Evolutionary conservation across 1,140 invertebrate species (phyloP).

Genomic region (Adoxophyes honmai): DNA sequence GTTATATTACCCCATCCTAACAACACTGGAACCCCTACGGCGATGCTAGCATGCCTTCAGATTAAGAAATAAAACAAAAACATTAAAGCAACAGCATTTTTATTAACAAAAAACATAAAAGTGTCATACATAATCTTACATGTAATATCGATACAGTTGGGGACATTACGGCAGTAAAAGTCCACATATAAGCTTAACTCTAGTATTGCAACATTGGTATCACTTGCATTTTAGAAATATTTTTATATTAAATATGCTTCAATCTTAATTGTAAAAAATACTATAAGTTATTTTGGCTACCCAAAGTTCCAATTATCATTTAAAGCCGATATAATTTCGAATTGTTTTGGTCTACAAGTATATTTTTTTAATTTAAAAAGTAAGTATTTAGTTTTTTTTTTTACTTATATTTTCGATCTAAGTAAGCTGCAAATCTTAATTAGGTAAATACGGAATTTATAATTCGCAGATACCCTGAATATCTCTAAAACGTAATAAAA

Average conservation of each 20-base stretch:
- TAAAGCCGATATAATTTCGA: slow-evolving; percentile 15
- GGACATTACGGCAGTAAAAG: slow-evolving; percentile 32
- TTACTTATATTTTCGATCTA: not conserved
- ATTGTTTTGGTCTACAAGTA: slow-evolving; percentile 13
- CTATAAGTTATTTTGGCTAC: slow-evolving; percentile 13
- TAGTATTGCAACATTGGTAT: slow-evolving; percentile 73
- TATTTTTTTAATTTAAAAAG: not conserved
- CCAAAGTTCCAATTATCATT: not conserved
- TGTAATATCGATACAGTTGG: slow-evolving; percentile 18
- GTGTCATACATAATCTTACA: slow-evolving; percentile 28
- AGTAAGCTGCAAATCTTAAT: too few species aligned
- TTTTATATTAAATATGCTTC: slow-evolving; percentile 32
- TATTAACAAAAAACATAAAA: slow-evolving; percentile 55
- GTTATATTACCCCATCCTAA: too few species aligned
- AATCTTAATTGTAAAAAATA: slow-evolving; percentile 9
- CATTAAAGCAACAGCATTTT: slow-evolving; percentile 57
- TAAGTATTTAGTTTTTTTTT: not conserved
- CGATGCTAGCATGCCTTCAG: too few species aligned
- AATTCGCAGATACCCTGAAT: not conserved
- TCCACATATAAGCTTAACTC: slow-evolving; percentile 48
- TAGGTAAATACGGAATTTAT: not conserved
- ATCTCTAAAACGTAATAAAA: not conserved
- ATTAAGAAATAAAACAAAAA: too few species aligned
- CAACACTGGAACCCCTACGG: too few species aligned
- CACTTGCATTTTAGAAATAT: slow-evolving; percentile 47